phyloP scores from a whole-genome alignment of 2,888 invertebrate genomes.

The Altica lythri region DNA sequence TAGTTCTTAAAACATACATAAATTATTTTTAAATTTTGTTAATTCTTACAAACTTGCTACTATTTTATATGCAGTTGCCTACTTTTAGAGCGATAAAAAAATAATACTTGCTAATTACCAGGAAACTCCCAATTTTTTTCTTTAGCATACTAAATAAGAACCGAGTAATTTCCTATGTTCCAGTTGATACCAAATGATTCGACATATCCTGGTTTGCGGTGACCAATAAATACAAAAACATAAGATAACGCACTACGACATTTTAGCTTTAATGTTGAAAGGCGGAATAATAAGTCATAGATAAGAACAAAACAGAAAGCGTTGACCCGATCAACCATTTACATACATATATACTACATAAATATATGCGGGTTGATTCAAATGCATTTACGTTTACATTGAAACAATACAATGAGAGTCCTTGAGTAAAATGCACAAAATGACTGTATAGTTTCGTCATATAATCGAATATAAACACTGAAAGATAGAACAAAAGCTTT shows the following conservation, averaged over 20 bases:
- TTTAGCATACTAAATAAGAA: background rate
- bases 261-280: conserved; percentile 2
- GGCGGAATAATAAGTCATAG: conserved; percentile 16
- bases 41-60: too few relatives aligned
- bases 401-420: background rate
- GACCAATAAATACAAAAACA: background rate
- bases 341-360: conserved; percentile 4
- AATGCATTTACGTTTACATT: too few relatives aligned
- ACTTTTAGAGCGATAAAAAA: too few relatives aligned
- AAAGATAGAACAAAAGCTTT: too few relatives aligned
- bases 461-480: too few relatives aligned
- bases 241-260: conserved; percentile 2
- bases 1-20: too few relatives aligned
- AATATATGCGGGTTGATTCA: background rate
- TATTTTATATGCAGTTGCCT: too few relatives aligned
- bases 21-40: too few relatives aligned
- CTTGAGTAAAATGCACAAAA: too few relatives aligned
- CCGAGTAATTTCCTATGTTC: background rate
- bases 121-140: too few relatives aligned
- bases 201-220: conserved; percentile 5
- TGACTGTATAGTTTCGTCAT: too few relatives aligned
- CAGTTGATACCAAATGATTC: conserved; percentile 3
- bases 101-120: too few relatives aligned
- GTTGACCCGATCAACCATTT: conserved; percentile 14
- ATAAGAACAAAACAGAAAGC: conserved; percentile 15